phyloP scores from a whole-genome alignment of 2,888 invertebrate species.

The Philhelius pedissequus region DNA sequence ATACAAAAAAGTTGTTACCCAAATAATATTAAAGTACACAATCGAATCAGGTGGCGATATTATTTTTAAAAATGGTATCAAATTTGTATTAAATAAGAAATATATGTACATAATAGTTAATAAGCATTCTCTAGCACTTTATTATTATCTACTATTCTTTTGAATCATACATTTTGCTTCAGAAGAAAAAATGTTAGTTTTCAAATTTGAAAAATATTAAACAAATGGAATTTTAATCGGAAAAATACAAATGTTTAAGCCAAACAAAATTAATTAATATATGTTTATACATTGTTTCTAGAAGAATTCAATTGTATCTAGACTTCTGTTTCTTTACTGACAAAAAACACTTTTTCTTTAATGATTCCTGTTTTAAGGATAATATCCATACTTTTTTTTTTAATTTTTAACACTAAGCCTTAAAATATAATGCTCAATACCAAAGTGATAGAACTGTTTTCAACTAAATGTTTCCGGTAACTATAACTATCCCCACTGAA shows the following conservation, averaged over 20 bases:
- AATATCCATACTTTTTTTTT: background rate
- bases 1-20: too few relatives aligned
- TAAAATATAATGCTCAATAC: background rate
- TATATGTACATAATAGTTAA: too few relatives aligned
- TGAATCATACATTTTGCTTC: too few relatives aligned
- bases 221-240: background rate
- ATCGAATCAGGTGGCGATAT: too few relatives aligned
- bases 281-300: background rate
- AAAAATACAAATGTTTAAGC: background rate
- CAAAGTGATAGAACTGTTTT: background rate
- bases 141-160: too few relatives aligned
- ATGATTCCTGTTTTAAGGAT: background rate
- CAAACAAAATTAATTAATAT: background rate
- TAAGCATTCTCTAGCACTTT: too few relatives aligned
- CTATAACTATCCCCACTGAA: slow-evolving; percentile 24
- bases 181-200: background rate
- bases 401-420: background rate
- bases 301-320: background rate
- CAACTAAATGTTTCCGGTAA: background rate
- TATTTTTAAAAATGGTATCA: background rate
- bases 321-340: background rate
- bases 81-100: background rate
- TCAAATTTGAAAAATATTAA: background rate
- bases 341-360: background rate
- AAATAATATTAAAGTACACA: too few relatives aligned